A percentile compares a stretch with the other conserved stretches of the same genome.
Evolutionary conservation across 1,140 invertebrate genomes (phyloP).

Genomic region (Drosophila arizonae): DNA sequence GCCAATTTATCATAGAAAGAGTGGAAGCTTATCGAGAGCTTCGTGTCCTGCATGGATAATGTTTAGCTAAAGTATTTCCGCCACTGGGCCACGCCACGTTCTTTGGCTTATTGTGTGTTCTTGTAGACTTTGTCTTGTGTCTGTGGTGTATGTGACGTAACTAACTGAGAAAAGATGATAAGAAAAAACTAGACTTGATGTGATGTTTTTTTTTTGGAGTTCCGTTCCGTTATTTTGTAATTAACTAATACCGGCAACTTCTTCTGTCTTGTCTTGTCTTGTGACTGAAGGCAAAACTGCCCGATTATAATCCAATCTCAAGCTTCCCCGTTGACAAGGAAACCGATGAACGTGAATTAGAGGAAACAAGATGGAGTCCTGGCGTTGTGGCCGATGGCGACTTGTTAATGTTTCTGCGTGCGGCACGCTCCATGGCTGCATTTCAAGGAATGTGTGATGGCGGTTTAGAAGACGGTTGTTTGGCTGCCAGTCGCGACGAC

Average conservation of each 20-base stretch:
- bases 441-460: conserved; percentile 98
- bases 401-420: conserved; percentile 98
- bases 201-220: conserved; percentile 31
- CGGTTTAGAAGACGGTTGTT: conserved; percentile 97
- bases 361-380: conserved; percentile 96
- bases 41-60: background rate
- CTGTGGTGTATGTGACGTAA: conserved; percentile 63
- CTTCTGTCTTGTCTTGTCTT: conserved; percentile 74
- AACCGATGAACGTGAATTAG: conserved; percentile 84
- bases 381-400: conserved; percentile 95
- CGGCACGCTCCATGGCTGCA: conserved; percentile 96
- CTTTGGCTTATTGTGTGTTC: conserved; percentile 45
- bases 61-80: conserved; percentile 2
- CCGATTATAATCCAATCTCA: conserved; percentile 83
- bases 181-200: conserved; percentile 25
- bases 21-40: background rate
- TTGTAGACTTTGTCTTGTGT: conserved; percentile 32
- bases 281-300: conserved; percentile 83
- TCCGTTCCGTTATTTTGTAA: conserved; percentile 53
- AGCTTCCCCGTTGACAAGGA: conserved; percentile 83
- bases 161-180: conserved; percentile 41
- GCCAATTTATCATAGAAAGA: background rate
- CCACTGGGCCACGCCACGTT: conserved; percentile 20
- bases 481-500: conserved; percentile 97
- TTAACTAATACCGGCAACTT: conserved; percentile 72